Base-by-base conservation (phyloP, 2,113 vertebrate species). In the Otocyon megalotis region DNA sequence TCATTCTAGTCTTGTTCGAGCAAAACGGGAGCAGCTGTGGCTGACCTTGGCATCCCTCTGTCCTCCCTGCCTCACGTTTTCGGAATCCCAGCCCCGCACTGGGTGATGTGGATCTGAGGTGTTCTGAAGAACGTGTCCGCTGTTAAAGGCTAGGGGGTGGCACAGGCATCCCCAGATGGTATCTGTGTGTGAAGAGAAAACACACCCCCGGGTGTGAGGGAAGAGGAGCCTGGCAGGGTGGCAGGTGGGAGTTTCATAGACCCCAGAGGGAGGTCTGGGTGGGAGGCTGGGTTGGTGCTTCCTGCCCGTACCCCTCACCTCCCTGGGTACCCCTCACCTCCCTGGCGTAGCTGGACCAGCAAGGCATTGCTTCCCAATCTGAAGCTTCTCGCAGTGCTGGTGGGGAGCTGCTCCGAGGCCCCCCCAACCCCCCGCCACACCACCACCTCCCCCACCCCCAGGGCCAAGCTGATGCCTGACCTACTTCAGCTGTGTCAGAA, bases 401-500 rank as follows among this genome's bases (percentile, higher is more conserved):
- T 24, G 19, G 71, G 63, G 37, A 89, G 90, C 30, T 4, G 62
- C 26, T 48, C 30, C 0, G 43, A 85, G 65, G 62, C 24, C 74
- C 32, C 0, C 48, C 3, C 65, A 2, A 43, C n/a, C 81, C 90
- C 79, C 48, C n/a, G 0, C 26, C 62, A 10, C 19, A 4, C 11
- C 26, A 43, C 5, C 43, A 43, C 43, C 43, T 43, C 26, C 62
- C 69, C 11, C 72, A 16, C 19, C 37, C 67, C 79, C 3, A 0
- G 80, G 77, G 58, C 86, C 32, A 14, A 16, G 32, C 65, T 0
- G 9, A 60, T 5, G 67, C 43, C 93, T 98, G 97, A 98, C 97
- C 97, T 97, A 97, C 97, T 98, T 98, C 71, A 35, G 76, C 79
- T 60, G 24, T 72, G 85, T 89, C 80, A 17, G 71, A 92, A 96